These are phyloP conservation scores for Anthopleura xanthogrammica DNA, from an alignment of 92 coral and sea anemone species.

Conservation along the genomic window DNA sequence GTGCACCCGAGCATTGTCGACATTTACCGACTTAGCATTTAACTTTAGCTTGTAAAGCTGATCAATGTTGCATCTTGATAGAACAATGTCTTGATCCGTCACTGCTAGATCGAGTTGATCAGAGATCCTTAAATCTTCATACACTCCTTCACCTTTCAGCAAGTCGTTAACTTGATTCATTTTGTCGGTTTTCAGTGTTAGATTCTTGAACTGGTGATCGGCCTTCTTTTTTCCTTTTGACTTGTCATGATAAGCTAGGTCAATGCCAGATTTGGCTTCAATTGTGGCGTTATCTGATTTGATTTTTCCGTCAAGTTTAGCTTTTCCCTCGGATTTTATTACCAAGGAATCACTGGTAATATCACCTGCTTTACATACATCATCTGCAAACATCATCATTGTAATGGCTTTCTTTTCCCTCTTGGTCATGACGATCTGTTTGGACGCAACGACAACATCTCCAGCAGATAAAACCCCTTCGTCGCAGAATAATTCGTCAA, in stretches of 20 bases:
- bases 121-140: constrained; percentile 51
- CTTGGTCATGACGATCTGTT: constrained; percentile 47
- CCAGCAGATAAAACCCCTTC: constrained; percentile 44
- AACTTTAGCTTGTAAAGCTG: constrained; percentile 43
- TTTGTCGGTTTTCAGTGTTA: constrained; percentile 48
- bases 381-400: constrained; percentile 46
- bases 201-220: constrained; percentile 51
- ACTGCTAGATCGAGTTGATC: constrained; percentile 61
- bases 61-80: constrained; percentile 52
- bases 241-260: constrained; percentile 51
- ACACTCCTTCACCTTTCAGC: constrained; percentile 55
- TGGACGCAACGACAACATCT: constrained; percentile 46
- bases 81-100: constrained; percentile 56
- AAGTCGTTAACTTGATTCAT: constrained; percentile 46
- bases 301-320: constrained; percentile 45
- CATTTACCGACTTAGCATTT: constrained; percentile 50
- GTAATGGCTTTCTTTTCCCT: constrained; percentile 61
- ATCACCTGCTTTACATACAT: constrained; percentile 44
- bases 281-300: constrained; percentile 38
- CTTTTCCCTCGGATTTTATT: constrained; percentile 48
- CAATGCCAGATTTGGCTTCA: constrained; percentile 44
- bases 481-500: constrained; percentile 57
- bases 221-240: constrained; percentile 33
- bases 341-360: constrained; percentile 35
- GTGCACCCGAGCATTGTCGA: constrained; percentile 35